Evolutionary conservation across 1,140 invertebrate species (phyloP).

Genomic region (Bombus sibiricus): DNA sequence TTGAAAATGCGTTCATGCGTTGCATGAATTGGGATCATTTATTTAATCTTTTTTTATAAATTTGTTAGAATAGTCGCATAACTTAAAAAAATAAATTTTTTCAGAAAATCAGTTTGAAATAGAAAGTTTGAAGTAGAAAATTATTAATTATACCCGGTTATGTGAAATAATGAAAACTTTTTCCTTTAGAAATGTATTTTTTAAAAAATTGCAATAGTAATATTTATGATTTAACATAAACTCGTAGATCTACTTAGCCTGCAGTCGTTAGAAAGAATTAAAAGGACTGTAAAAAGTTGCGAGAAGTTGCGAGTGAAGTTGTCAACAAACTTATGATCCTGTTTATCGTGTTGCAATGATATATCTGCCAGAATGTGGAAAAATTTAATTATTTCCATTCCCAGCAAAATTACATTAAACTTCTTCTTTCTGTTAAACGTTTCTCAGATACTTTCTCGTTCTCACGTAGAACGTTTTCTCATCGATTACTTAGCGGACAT

Average conservation of each 20-base stretch:
- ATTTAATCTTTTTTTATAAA: too few relatives aligned
- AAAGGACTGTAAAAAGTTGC: too few relatives aligned
- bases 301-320: neutral
- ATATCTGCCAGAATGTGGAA: neutral
- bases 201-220: too few relatives aligned
- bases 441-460: too few relatives aligned
- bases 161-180: too few relatives aligned
- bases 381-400: neutral
- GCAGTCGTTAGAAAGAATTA: neutral
- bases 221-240: neutral
- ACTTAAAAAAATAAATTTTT: too few relatives aligned
- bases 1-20: neutral
- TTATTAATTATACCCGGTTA: too few relatives aligned
- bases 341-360: neutral
- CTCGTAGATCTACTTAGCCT: neutral
- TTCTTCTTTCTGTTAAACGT: neutral
- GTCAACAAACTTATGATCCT: neutral
- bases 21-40: neutral
- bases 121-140: too few relatives aligned
- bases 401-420: neutral
- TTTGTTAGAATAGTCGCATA: too few relatives aligned
- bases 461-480: neutral
- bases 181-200: too few relatives aligned
- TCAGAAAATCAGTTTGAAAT: too few relatives aligned
- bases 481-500: neutral